phyloP scores from a whole-genome alignment of 2,888 invertebrate genomes.

The Andricus curvator region DNA sequence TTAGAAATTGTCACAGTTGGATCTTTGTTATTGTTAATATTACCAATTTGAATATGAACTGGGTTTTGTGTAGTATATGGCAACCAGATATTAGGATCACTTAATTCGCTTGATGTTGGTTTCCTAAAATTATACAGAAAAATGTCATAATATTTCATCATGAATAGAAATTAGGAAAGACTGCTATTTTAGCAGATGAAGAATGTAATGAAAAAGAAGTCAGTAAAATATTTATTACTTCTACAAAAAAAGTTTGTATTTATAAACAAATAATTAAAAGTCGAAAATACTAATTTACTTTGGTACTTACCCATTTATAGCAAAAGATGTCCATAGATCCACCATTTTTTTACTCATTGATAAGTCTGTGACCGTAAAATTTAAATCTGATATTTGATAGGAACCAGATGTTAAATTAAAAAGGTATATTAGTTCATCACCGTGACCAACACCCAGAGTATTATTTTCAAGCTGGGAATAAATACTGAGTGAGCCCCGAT shows the following conservation, averaged over 20 bases:
- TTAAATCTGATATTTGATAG: not conserved
- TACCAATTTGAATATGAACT: conserved; percentile 24
- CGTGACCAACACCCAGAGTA: not conserved
- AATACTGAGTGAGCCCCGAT: not conserved
- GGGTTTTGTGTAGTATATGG: conserved; percentile 8
- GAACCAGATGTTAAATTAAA: not conserved
- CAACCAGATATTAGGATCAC: not conserved
- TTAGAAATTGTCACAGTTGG: not conserved
- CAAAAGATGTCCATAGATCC: conserved; percentile 23
- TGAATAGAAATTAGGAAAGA: no score
- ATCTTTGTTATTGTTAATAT: not conserved
- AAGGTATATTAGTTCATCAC: not conserved
- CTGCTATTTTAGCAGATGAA: no score
- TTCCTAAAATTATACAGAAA: not conserved
- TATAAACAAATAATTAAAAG: no score
- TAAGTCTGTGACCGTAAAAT: not conserved
- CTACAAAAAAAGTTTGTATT: no score
- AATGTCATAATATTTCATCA: no score
- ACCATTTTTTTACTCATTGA: conserved; percentile 20
- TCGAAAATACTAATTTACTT: not conserved
- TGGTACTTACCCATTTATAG: not conserved
- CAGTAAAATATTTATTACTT: no score
- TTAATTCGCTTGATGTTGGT: conserved; percentile 25
- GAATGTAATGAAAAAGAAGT: no score
- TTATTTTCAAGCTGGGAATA: no score